Evolutionary conservation across 2,113 vertebrate species (phyloP).

Genomic region (Cyphomyrus discorhynchus): DNA sequence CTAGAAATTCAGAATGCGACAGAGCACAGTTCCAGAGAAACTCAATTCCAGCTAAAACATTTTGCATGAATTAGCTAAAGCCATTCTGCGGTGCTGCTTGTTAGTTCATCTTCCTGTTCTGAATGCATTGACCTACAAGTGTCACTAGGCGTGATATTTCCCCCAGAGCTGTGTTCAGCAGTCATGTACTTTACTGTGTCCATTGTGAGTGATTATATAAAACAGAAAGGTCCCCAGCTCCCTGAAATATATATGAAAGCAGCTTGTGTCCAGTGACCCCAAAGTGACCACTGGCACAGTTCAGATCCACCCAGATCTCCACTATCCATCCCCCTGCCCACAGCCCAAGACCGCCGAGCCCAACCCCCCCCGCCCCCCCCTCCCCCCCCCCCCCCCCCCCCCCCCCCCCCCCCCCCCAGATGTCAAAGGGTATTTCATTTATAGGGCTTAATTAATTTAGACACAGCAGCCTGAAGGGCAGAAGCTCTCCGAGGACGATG

Average conservation of each 20-base stretch:
- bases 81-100: not conserved
- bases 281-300: not conserved
- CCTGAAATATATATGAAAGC: not conserved
- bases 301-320: not conserved
- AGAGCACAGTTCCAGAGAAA: not conserved
- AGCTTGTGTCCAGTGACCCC: not conserved
- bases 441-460: not conserved
- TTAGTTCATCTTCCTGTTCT: not conserved
- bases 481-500: not conserved
- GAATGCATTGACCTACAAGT: not conserved
- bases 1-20: not conserved
- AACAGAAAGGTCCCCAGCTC: not conserved
- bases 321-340: not conserved
- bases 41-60: not conserved
- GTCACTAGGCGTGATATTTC: not conserved
- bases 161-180: constrained; percentile 5
- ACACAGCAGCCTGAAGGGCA: not conserved
- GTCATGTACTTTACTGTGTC: not conserved
- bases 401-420: too few species aligned
- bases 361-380: too few species aligned
- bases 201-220: not conserved
- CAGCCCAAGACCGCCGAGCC: too few species aligned
- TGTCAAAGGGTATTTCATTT: not conserved
- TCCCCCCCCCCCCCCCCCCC: too few species aligned
- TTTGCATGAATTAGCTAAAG: not conserved